Evolutionary conservation across 2,113 vertebrate species (phyloP).

Genomic region (Junco hyemalis): DNA sequence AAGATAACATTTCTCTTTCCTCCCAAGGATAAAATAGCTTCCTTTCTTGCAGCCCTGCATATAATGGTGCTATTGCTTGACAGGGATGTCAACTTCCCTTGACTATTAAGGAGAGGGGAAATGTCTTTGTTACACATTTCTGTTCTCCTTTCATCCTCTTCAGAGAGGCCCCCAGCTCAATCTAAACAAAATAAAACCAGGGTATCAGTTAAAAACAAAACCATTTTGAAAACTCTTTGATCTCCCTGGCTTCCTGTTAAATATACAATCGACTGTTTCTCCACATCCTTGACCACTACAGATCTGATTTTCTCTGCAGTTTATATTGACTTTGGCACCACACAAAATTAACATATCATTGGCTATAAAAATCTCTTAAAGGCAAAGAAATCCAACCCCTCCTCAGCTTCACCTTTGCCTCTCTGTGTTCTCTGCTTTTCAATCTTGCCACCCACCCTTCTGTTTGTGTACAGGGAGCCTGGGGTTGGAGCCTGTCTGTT

Average conservation of each 20-base stretch:
- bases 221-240: conserved; percentile 47
- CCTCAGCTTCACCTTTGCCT: background rate
- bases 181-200: conserved; percentile 63
- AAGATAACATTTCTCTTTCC: conserved; percentile 64
- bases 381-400: background rate
- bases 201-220: conserved; percentile 62
- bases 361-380: background rate
- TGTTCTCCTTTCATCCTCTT: conserved; percentile 58
- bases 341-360: background rate
- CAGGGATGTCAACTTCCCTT: conserved; percentile 64
- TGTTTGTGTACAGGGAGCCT: background rate
- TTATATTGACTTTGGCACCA: conserved; percentile 32
- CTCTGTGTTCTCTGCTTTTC: background rate
- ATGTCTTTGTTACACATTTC: conserved; percentile 58
- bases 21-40: conserved; percentile 63
- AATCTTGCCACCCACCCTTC: background rate
- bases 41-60: conserved; percentile 33
- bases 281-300: conserved; percentile 6
- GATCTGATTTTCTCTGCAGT: conserved; percentile 18
- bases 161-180: conserved; percentile 42
- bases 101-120: conserved; percentile 68
- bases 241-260: conserved; percentile 61
- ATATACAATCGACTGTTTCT: conserved; percentile 13
- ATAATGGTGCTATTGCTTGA: conserved; percentile 46
- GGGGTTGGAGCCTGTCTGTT: background rate